phyloP scores from a whole-genome alignment of 2,888 invertebrate species.

The Acrobasis consociella region DNA sequence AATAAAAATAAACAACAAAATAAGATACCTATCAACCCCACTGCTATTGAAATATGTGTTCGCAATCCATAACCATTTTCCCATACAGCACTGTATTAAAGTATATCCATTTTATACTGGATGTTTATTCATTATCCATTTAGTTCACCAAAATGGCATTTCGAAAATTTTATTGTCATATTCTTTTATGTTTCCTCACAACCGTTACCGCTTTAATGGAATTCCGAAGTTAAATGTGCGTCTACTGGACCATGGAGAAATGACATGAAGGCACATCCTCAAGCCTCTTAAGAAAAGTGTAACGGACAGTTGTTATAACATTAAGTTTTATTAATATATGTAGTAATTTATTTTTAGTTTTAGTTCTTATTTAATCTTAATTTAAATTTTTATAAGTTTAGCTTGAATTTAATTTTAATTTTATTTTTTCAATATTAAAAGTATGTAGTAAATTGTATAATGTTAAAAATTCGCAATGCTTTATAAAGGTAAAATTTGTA shows the following conservation, averaged over 20 bases:
- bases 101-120: slow-evolving; percentile 16
- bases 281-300: neutral
- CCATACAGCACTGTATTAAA: slow-evolving; percentile 21
- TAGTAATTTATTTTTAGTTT: too few relatives aligned
- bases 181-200: slow-evolving; percentile 14
- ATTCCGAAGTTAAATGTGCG: slow-evolving; percentile 12
- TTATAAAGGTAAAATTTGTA: too few relatives aligned
- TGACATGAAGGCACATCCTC: slow-evolving; percentile 1
- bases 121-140: slow-evolving; percentile 20
- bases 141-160: slow-evolving; percentile 11
- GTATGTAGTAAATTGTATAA: too few relatives aligned
- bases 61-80: neutral
- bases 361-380: too few relatives aligned
- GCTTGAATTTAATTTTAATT: too few relatives aligned
- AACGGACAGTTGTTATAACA: neutral
- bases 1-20: neutral
- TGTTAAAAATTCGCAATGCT: too few relatives aligned
- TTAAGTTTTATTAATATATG: too few relatives aligned
- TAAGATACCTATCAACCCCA: neutral
- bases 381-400: too few relatives aligned
- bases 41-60: slow-evolving; percentile 24
- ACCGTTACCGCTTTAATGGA: slow-evolving; percentile 20
- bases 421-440: too few relatives aligned
- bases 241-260: slow-evolving; percentile 15
- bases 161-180: slow-evolving; percentile 19